Base-by-base conservation (phyloP, 2,113 vertebrate species). In the Amphilophus citrinellus region DNA sequence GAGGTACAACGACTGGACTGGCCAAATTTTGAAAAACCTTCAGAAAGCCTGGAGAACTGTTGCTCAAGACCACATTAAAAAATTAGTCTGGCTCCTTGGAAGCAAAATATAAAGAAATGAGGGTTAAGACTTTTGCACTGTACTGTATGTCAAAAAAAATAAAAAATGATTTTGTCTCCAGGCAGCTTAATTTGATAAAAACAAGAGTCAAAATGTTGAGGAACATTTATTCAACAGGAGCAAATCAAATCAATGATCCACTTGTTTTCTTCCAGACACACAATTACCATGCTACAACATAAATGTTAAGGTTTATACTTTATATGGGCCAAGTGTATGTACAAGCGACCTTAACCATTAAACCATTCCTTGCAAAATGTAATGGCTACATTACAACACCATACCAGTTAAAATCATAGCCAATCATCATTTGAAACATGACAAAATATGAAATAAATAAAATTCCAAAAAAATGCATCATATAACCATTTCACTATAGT, bases 181-280 rank as follows among this genome's bases (percentile, higher is more conserved):
- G 20, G 44, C 30, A 50, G 18, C 44, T 20, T n/a, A 56, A 35
- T 60, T 35, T 39, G 10, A 87, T 39, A 47, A 90, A 35, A 68
- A 84, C 79, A 83, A 17, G 61, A 87, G 78, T 68, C 85, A 71
- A 94, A 95, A 94, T 96, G 93, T 95, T 97, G 96, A 96, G 96
- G 97, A 98, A 98, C 97, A 97, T 98, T 98, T 98, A 98, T 98
- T 99, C 97, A 97, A 97, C 96, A 97, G 97, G 96, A 97, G 96
- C 96, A 96, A 96, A 97, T 97, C 95, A 93, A 96, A 97, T 97
- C 97, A 97, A 95, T 96, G 96, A 97, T 96, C 95, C 93, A 96
- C 94, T 89, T 92, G 95, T 96, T 97, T 94, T 97, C 96, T 96
- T 97, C 96, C 85, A 94, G 96, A 98, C 97, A 96, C 93, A 97